These are phyloP conservation scores for Caradrina clavipalpis DNA, from an alignment of 2,888 invertebrate genomes.

Conservation along the genomic window DNA sequence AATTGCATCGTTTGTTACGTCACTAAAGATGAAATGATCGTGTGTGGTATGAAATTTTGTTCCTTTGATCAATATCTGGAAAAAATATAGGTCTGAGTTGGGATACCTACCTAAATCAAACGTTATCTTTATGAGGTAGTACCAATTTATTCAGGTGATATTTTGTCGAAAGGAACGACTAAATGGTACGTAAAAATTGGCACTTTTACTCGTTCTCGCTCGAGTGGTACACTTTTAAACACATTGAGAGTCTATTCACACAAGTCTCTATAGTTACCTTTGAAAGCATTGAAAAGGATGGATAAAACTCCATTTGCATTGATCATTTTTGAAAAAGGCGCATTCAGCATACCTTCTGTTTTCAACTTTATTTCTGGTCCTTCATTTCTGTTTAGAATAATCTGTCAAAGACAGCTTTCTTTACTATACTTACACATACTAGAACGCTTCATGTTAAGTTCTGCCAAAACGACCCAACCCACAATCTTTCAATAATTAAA, in stretches of 20 bases:
- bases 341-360: too few species aligned
- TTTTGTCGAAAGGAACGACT: neutral
- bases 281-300: neutral
- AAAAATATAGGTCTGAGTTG: constrained; percentile 16
- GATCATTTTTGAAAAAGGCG: neutral
- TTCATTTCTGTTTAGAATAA: neutral
- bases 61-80: constrained; percentile 4
- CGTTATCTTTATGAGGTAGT: constrained; percentile 23
- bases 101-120: constrained; percentile 16
- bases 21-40: neutral
- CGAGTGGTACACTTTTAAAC: neutral
- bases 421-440: neutral
- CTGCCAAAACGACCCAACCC: too few species aligned
- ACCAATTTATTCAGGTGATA: constrained; percentile 30
- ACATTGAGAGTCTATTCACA: neutral
- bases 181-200: neutral
- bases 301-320: neutral
- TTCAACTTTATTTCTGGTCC: neutral
- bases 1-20: constrained; percentile 8
- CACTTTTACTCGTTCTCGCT: neutral
- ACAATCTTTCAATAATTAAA: too few species aligned
- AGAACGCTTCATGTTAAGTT: too few species aligned
- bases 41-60: neutral
- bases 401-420: neutral
- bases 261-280: neutral